Evolutionary conservation across 2,797 vertebrate genomes (phyloP).

Genomic region (Sphenodon punctatus): DNA sequence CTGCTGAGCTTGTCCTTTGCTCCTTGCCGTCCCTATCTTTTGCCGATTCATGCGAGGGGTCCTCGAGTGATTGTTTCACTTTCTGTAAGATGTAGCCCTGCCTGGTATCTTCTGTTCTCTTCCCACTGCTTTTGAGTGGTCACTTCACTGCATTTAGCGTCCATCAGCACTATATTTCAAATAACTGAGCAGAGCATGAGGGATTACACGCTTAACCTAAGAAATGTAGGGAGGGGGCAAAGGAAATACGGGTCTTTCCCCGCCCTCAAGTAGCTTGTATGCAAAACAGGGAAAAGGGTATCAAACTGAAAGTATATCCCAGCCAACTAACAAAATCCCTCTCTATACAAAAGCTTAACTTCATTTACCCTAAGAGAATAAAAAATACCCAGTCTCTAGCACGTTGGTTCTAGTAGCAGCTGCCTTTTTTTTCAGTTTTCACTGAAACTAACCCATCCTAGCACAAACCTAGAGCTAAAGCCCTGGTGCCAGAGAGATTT

Average conservation of each 20-base stretch:
- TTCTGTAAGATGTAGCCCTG: conserved; percentile 77
- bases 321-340: background rate
- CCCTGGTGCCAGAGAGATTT: background rate
- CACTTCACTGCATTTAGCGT: background rate
- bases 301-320: background rate
- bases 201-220: too few relatives aligned
- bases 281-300: too few relatives aligned
- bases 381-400: too few relatives aligned
- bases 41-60: conserved; percentile 51
- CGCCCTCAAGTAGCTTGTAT: too few relatives aligned
- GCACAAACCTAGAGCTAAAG: too few relatives aligned
- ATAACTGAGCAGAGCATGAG: too few relatives aligned
- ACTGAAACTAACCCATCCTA: background rate
- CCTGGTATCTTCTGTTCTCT: conserved; percentile 63
- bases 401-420: background rate
- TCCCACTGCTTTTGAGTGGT: background rate
- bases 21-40: conserved; percentile 14
- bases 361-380: background rate
- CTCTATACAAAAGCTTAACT: background rate
- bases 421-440: background rate
- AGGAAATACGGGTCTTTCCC: too few relatives aligned
- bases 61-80: conserved; percentile 72
- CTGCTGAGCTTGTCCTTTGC: background rate
- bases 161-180: background rate
- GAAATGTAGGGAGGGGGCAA: too few relatives aligned